Evolutionary conservation across 1,140 invertebrate genomes (phyloP).

Genomic region (Papilio helenus): DNA sequence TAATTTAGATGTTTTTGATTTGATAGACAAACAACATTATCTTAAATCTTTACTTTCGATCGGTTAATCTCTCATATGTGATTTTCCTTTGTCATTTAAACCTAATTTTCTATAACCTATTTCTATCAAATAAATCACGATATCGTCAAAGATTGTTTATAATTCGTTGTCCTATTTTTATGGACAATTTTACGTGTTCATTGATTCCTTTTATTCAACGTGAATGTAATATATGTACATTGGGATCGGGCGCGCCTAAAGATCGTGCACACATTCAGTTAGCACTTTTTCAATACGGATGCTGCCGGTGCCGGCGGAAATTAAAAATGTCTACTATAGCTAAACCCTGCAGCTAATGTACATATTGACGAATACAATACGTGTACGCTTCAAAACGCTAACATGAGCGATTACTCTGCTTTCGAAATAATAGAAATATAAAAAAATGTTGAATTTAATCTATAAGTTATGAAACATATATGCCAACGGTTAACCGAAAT

Average conservation of each 20-base stretch:
- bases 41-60: too few species aligned
- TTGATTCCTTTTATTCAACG: neutral
- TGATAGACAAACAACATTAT: neutral
- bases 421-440: neutral
- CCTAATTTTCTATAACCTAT: too few species aligned
- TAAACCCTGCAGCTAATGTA: slow-evolving; percentile 36
- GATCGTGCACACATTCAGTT: slow-evolving; percentile 54
- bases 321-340: slow-evolving; percentile 60
- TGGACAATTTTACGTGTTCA: neutral
- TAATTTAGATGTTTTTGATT: neutral
- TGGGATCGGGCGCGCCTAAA: neutral
- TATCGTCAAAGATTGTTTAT: neutral
- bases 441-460: neutral
- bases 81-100: too few species aligned
- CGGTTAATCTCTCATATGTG: too few species aligned
- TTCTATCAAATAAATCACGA: neutral
- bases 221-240: neutral
- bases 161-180: neutral
- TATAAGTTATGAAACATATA: neutral
- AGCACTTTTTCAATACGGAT: slow-evolving; percentile 61
- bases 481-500: neutral
- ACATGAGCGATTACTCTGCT: neutral
- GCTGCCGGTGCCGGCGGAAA: slow-evolving; percentile 56
- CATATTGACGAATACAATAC: slow-evolving; percentile 31
- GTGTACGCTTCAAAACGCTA: neutral